These are phyloP conservation scores for Cetonia aurata DNA, from an alignment of 2,888 invertebrate genomes.

Conservation along the genomic window DNA sequence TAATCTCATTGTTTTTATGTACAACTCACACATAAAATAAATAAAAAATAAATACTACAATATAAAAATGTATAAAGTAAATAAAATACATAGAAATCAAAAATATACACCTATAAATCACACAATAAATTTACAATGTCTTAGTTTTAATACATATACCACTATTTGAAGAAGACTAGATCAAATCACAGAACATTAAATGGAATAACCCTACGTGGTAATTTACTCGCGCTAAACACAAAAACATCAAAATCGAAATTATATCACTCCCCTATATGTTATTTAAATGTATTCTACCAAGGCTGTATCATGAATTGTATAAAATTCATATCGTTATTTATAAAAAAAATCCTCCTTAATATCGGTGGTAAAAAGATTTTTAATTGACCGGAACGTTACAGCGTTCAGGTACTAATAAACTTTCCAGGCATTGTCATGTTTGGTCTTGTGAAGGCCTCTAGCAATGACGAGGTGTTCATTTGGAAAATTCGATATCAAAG, in stretches of 20 bases:
- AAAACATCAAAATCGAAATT: slow-evolving; percentile 6
- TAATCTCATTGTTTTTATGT: slow-evolving; percentile 22
- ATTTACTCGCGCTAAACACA: slow-evolving; percentile 10
- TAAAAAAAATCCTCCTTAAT: slow-evolving; percentile 29
- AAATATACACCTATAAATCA: slow-evolving; percentile 6
- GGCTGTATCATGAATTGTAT: slow-evolving; percentile 27
- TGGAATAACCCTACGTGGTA: neutral
- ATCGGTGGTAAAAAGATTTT: slow-evolving; percentile 27
- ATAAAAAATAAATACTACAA: neutral
- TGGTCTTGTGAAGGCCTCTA: slow-evolving; percentile 63
- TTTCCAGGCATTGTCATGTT: slow-evolving; percentile 50
- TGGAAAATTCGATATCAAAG: slow-evolving; percentile 89
- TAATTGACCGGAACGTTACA: slow-evolving; percentile 38
- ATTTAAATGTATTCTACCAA: slow-evolving; percentile 16
- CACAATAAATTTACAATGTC: neutral
- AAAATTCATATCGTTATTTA: slow-evolving; percentile 27
- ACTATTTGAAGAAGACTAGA: slow-evolving; percentile 23
- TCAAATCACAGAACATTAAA: slow-evolving; percentile 30
- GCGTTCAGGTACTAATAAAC: slow-evolving; percentile 47
- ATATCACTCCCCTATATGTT: neutral
- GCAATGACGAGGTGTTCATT: slow-evolving; percentile 83
- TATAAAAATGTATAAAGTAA: slow-evolving; percentile 19
- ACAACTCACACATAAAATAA: slow-evolving; percentile 21
- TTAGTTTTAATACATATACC: neutral
- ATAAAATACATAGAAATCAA: slow-evolving; percentile 2